A percentile compares a stretch with the other conserved stretches of the same genome.
phyloP scores from a whole-genome alignment of 2,797 vertebrate genomes.

The Vespertilio murinus region DNA sequence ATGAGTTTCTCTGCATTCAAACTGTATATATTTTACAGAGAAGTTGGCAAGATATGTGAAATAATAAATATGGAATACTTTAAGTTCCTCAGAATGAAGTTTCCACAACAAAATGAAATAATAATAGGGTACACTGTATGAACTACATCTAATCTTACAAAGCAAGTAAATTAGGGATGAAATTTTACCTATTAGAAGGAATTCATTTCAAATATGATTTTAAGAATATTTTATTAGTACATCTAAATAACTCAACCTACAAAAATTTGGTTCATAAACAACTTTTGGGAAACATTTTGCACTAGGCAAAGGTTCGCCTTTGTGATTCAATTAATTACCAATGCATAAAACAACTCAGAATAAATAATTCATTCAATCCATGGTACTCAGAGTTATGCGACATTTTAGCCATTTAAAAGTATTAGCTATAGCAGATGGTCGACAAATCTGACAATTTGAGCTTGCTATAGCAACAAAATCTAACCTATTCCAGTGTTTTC shows the following conservation, averaged over 20 bases:
- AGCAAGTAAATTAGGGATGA: not conserved
- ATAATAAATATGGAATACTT: not conserved
- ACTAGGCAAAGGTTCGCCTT: not conserved
- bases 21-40: not conserved
- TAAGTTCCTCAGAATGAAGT: not conserved
- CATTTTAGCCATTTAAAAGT: not conserved
- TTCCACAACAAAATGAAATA: conserved; percentile 26
- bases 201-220: not conserved
- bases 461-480: conserved; percentile 86
- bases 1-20: not conserved
- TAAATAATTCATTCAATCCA: not conserved
- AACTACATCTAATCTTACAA: not conserved
- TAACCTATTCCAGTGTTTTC: conserved; percentile 84
- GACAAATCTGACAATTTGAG: conserved; percentile 78
- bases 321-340: conserved; percentile 18
- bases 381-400: not conserved
- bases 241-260: not conserved
- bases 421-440: conserved; percentile 82
- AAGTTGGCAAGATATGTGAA: not conserved
- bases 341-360: not conserved
- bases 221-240: not conserved
- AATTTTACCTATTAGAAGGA: not conserved
- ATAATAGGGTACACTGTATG: not conserved
- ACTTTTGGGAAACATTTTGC: conserved; percentile 19
- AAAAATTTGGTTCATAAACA: not conserved